Evolutionary conservation across 2,113 vertebrate genomes (phyloP).

Genomic region (Tautogolabrus adspersus): DNA sequence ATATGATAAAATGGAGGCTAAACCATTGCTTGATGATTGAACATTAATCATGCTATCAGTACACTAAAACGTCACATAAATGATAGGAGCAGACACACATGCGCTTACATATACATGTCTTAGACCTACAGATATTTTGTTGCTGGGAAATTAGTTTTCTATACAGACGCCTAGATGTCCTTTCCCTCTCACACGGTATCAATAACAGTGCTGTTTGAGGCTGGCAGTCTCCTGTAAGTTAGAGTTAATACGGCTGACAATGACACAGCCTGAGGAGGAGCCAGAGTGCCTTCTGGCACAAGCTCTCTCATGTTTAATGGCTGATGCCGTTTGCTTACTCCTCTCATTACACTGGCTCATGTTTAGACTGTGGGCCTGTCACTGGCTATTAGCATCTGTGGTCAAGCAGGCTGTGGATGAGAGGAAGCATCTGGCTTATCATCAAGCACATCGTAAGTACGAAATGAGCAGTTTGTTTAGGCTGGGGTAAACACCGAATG

Average conservation of each 20-base stretch:
- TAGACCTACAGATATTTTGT: neutral
- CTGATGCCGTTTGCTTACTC: constrained; percentile 74
- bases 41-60: neutral
- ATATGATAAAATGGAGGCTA: neutral
- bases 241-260: constrained; percentile 62
- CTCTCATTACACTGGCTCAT: constrained; percentile 74
- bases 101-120: neutral
- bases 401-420: constrained; percentile 66
- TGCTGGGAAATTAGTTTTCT: neutral
- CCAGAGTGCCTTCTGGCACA: constrained; percentile 66
- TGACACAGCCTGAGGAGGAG: constrained; percentile 55
- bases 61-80: neutral
- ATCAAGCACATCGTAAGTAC: constrained; percentile 57
- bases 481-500: constrained; percentile 32
- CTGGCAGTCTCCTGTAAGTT: constrained; percentile 67
- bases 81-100: neutral
- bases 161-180: neutral
- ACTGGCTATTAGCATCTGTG: constrained; percentile 72
- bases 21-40: neutral
- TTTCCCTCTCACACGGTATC: constrained; percentile 50
- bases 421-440: constrained; percentile 68
- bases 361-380: constrained; percentile 71
- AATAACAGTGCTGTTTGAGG: constrained; percentile 47
- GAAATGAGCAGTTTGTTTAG: constrained; percentile 54
- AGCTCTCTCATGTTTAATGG: constrained; percentile 72